Base-by-base conservation (phyloP, 2,888 invertebrate genomes). In the Liodrosophila aerea region DNA sequence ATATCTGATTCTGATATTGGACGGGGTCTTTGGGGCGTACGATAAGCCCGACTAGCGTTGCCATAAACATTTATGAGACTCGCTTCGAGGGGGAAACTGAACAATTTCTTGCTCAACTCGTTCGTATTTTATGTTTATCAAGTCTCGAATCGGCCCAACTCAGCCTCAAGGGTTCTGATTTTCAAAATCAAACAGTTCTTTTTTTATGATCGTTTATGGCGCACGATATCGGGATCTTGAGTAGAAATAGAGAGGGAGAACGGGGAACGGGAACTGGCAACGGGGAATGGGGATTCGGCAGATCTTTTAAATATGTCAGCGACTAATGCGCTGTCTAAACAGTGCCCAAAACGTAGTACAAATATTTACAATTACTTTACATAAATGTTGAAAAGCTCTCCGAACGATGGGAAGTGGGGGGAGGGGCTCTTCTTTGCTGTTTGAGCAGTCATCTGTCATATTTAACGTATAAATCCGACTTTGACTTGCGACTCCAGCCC, bases 331-430 rank as follows among this genome's bases (percentile, higher is more conserved):
- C 43, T 62, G 62, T 51, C 61, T 33, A 73, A 74, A 70, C 44
- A 65, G 22, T 30, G 46, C 60, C 73, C 59, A 66, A 69, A 70
- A 68, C 46, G 46, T 45, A 53, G 67, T 46, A 33, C 54, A 81
- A 78, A 78, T 78, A 73, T 78, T 78, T 71, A 81, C 77, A 77
- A 74, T 77, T 78, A 78, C 77, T 78, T 78, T 65, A 77, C 77
- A 77, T 80, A 80, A 63, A 50, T 52, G 76, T 36, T 66, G 49
- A 63, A 64, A 58, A 49, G 51, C 50, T 11, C 16, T 16, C n/a
- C n/a, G n/a, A n/a, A n/a, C n/a, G n/a, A n/a, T n/a, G n/a, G 45
- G 54, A 64, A 71, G 63, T 36, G 56, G 0, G n/a, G 7, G 22
- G 7, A 13, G 22, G 4, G 36, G 31, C 43, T 41, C 44, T 50